These are phyloP conservation scores for Tachina lurida DNA, from an alignment of 2,888 invertebrate genomes.

Conservation along the genomic window DNA sequence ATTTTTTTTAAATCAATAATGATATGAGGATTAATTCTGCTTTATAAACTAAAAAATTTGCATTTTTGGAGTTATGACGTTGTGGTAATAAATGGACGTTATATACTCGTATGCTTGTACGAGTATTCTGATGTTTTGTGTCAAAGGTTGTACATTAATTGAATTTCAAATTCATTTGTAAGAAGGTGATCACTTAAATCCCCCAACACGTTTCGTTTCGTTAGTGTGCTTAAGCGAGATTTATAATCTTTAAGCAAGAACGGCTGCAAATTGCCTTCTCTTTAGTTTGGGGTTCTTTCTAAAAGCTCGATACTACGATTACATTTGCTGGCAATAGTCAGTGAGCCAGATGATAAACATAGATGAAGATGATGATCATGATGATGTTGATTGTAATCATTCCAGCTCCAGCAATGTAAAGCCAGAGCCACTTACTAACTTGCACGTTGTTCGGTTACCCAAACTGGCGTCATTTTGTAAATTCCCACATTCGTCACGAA, in stretches of 20 bases:
- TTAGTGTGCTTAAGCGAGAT: slow-evolving; percentile 47
- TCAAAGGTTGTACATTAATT: slow-evolving; percentile 49
- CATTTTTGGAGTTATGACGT: no score
- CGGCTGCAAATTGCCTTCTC: slow-evolving; percentile 37
- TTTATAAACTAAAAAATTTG: no score
- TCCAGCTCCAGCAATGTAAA: slow-evolving; percentile 24
- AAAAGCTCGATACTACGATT: slow-evolving; percentile 58
- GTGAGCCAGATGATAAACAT: slow-evolving; percentile 48
- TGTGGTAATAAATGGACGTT: background rate
- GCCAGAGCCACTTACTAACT: slow-evolving; percentile 53
- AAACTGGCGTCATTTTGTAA: slow-evolving; percentile 74
- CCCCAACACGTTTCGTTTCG: slow-evolving; percentile 61
- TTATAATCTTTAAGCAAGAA: slow-evolving; percentile 41
- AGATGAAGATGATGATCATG: slow-evolving; percentile 35
- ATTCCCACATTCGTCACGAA: slow-evolving; percentile 76
- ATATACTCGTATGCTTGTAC: background rate
- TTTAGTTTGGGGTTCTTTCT: slow-evolving; percentile 48
- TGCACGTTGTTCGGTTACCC: slow-evolving; percentile 53
- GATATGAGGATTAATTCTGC: no score
- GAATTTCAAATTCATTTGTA: slow-evolving; percentile 48
- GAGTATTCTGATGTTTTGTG: background rate
- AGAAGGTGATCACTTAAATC: slow-evolving; percentile 63
- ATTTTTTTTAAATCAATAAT: no score
- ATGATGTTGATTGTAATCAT: slow-evolving; percentile 59
- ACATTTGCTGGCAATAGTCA: slow-evolving; percentile 62